Evolutionary conservation across 2,113 vertebrate genomes (phyloP).

Genomic region (Microtus pennsylvanicus): DNA sequence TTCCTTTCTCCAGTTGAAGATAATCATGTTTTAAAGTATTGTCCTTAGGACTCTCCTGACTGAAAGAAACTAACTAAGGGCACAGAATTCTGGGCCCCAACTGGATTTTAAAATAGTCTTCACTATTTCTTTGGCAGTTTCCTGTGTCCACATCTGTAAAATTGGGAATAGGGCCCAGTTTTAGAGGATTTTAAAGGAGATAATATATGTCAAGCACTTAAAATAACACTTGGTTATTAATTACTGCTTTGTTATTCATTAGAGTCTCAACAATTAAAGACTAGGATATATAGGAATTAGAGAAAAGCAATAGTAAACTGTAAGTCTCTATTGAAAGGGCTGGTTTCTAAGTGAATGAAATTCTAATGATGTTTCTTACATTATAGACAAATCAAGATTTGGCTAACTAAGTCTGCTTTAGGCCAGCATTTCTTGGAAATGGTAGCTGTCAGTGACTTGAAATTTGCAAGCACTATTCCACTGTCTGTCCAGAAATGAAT

Average conservation of each 20-base stretch:
- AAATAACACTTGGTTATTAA: neutral
- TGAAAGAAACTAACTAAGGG: neutral
- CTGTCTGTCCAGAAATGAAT: neutral
- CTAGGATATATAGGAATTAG: neutral
- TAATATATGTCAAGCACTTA: neutral
- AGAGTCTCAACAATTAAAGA: neutral
- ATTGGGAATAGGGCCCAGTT: neutral
- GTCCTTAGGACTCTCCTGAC: neutral
- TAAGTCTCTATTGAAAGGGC: neutral
- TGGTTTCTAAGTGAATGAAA: neutral
- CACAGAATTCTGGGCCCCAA: neutral
- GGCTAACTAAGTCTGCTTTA: neutral
- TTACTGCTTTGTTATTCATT: neutral
- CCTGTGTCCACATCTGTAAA: neutral
- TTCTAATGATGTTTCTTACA: neutral
- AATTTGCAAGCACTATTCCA: conserved; percentile 22
- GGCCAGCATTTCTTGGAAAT: conserved; percentile 30
- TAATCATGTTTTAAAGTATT: neutral
- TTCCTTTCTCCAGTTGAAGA: neutral
- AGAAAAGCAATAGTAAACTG: neutral
- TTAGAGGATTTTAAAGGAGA: neutral
- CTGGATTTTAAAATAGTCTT: neutral
- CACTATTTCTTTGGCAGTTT: neutral
- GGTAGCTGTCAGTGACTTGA: neutral
- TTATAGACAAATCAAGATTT: neutral